These are phyloP conservation scores for Acrobasis repandana DNA, from an alignment of 2,888 invertebrate genomes.

Conservation along the genomic window DNA sequence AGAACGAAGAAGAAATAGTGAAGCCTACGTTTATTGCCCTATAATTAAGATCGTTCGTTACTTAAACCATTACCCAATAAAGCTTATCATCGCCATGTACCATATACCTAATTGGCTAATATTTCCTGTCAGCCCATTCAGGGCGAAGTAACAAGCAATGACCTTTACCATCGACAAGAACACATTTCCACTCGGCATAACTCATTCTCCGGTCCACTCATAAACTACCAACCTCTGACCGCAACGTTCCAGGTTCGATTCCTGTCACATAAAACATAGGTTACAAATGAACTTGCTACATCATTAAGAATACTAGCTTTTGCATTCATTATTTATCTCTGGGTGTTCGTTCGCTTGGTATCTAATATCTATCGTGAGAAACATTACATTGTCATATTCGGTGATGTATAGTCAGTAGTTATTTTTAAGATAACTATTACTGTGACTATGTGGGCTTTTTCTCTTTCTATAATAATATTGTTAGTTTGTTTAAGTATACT, in stretches of 20 bases:
- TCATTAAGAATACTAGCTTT: constrained; percentile 24
- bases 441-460: background rate
- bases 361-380: background rate
- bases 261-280: constrained; percentile 41
- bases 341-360: background rate
- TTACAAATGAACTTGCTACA: constrained; percentile 37
- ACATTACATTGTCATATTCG: constrained; percentile 2
- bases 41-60: no score
- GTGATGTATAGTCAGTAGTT: constrained; percentile 1
- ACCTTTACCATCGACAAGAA: constrained; percentile 2
- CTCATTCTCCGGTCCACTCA: constrained; percentile 42
- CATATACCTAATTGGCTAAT: background rate
- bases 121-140: background rate
- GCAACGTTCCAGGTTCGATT: constrained; percentile 39
- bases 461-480: background rate
- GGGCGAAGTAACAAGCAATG: background rate
- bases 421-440: background rate
- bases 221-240: constrained; percentile 52
- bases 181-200: constrained; percentile 29
- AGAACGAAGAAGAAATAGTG: no score
- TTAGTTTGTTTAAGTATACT: background rate
- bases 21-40: no score
- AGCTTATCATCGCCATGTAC: no score
- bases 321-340: constrained; percentile 5
- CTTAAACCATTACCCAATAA: no score